Percentiles rank a stretch among this genome's conserved stretches.
Conservation (phyloP, 2,113 vertebrate species). For the Cichladusa arquata region DNA sequence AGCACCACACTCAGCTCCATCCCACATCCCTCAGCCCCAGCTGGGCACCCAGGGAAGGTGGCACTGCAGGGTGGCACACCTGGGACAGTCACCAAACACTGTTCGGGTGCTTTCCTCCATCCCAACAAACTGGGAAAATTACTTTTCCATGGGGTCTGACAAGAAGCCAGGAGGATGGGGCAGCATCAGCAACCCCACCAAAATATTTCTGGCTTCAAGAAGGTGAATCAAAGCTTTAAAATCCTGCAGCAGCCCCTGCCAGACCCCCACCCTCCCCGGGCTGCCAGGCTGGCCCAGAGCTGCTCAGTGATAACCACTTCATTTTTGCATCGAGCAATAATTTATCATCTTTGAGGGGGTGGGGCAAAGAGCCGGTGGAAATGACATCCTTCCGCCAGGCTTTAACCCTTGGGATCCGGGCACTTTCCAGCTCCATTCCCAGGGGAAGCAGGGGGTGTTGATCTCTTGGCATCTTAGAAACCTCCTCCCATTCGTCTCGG, state of each 20-base stretch:
- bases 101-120: fast-evolving
- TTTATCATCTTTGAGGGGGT: conserved; percentile 28
- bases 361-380: conserved; percentile 12
- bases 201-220: neutral
- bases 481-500: neutral
- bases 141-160: fast-evolving
- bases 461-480: neutral
- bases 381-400: conserved; percentile 34
- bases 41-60: neutral
- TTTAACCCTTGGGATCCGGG: conserved; percentile 38
- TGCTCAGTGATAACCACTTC: neutral
- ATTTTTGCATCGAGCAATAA: conserved; percentile 9
- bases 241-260: neutral
- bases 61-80: neutral
- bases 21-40: neutral
- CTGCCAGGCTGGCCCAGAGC: neutral
- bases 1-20: neutral
- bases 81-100: neutral
- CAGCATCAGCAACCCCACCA: neutral
- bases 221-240: neutral
- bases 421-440: conserved; percentile 12
- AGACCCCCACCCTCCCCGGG: neutral
- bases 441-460: neutral
- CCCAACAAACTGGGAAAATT: neutral
- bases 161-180: neutral